phyloP scores from a whole-genome alignment of 2,113 vertebrate genomes.

The Bubo bubo region DNA sequence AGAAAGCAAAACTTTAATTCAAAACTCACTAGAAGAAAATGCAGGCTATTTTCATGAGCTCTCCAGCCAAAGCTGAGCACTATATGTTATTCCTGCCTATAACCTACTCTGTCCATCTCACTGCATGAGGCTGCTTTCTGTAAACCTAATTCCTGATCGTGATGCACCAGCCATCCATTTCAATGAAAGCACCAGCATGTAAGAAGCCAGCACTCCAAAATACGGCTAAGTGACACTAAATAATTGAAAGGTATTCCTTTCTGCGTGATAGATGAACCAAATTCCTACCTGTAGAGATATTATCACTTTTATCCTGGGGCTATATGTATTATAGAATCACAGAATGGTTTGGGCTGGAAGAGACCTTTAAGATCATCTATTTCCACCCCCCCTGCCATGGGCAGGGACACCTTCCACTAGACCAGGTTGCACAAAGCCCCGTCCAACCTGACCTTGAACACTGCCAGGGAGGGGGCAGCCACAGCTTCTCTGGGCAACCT shows the following conservation, averaged over 20 bases:
- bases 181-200: not conserved
- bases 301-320: not conserved
- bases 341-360: no score
- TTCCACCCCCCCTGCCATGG: no score
- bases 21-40: conserved; percentile 39
- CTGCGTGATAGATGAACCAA: not conserved
- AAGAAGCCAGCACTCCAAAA: not conserved
- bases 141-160: accelerated
- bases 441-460: no score
- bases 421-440: no score
- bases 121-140: not conserved
- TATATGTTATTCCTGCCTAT: not conserved
- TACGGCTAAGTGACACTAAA: not conserved
- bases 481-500: no score
- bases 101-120: not conserved
- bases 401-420: no score
- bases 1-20: conserved; percentile 43
- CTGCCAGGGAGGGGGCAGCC: no score
- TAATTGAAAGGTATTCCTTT: not conserved
- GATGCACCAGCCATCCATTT: not conserved
- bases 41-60: not conserved
- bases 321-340: not conserved
- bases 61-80: not conserved
- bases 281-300: not conserved
- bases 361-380: no score